A percentile compares a stretch with the other conserved stretches of the same genome.
Conservation (phyloP, 2,888 invertebrate species). For the Metalampra italica region DNA sequence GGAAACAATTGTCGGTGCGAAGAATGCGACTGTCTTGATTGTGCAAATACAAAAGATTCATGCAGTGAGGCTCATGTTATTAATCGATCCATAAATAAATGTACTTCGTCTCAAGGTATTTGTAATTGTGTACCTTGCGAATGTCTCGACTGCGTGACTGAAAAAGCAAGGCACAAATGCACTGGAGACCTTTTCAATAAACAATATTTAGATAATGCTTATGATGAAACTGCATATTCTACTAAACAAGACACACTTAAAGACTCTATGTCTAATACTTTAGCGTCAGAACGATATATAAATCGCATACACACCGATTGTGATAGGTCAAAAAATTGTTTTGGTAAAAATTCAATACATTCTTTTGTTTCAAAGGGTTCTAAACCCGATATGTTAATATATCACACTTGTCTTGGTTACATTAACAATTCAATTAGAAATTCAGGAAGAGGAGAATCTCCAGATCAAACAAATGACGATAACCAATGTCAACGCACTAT, state of each 20-base stretch:
- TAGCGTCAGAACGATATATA: background rate
- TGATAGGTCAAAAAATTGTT: background rate
- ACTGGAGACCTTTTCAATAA: slow-evolving; percentile 3
- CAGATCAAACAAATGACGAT: background rate
- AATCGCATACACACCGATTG: background rate
- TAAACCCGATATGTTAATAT: background rate
- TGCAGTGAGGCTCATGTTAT: background rate
- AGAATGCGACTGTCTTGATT: slow-evolving; percentile 27
- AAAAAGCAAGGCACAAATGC: slow-evolving; percentile 8
- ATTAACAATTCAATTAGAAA: background rate
- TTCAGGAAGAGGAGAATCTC: background rate
- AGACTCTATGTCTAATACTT: background rate
- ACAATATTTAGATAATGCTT: background rate
- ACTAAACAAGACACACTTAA: background rate
- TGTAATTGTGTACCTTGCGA: slow-evolving; percentile 19
- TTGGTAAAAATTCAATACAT: background rate
- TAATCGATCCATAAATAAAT: background rate
- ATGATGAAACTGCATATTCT: background rate
- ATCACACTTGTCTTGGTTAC: background rate
- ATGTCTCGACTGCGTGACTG: slow-evolving; percentile 19
- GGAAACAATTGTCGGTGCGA: slow-evolving; percentile 21
- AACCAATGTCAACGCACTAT: background rate
- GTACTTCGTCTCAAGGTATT: slow-evolving; percentile 2
- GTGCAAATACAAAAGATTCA: slow-evolving; percentile 13
- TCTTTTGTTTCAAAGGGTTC: background rate